Evolutionary conservation across 2,113 vertebrate species (phyloP).

Genomic region (Chloropsis cyanopogon): DNA sequence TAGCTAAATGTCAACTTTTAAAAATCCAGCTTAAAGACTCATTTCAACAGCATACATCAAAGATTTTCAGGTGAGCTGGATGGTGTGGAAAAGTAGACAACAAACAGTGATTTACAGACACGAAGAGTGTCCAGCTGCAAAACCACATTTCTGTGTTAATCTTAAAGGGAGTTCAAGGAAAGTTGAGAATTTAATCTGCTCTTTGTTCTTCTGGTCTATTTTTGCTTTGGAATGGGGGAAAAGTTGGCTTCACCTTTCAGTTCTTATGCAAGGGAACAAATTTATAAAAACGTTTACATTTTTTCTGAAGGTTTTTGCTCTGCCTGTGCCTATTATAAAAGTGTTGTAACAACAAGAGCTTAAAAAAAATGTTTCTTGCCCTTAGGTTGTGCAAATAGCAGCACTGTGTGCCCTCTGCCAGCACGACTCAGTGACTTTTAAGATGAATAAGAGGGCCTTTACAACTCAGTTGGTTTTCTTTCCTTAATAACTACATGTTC

Average conservation of each 20-base stretch:
- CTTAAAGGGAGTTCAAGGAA: background rate
- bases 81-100: background rate
- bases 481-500: background rate
- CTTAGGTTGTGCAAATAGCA: background rate
- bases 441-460: background rate
- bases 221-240: background rate
- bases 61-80: background rate
- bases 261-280: background rate
- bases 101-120: background rate
- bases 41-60: background rate
- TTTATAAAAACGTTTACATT: conserved; percentile 41
- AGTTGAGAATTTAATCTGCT: background rate
- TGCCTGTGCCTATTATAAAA: background rate
- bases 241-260: conserved; percentile 9
- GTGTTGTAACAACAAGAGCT: background rate
- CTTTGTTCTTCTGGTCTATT: background rate
- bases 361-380: background rate
- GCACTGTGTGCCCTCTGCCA: background rate
- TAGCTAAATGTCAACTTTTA: background rate
- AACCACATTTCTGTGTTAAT: background rate
- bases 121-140: background rate
- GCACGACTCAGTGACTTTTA: background rate
- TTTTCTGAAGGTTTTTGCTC: conserved; percentile 14
- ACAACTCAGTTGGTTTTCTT: background rate
- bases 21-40: background rate